These are phyloP conservation scores for Nomada ferruginata DNA, from an alignment of 2,888 invertebrate species.

Conservation along the genomic window DNA sequence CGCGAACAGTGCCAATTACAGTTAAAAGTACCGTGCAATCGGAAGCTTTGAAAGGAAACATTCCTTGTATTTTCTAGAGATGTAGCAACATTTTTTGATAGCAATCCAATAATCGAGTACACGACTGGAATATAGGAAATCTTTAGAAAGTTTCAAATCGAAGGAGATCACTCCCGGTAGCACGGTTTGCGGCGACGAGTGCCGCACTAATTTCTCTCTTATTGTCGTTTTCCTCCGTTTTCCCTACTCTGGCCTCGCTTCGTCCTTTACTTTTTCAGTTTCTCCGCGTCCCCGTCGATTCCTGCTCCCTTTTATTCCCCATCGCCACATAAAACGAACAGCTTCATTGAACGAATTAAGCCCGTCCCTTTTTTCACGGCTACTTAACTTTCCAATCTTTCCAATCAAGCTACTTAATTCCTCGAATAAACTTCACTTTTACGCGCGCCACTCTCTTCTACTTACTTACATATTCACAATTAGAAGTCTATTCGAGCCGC, in stretches of 20 bases:
- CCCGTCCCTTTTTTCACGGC: slow-evolving; percentile 11
- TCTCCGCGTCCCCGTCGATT: background rate
- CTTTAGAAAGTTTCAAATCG: slow-evolving; percentile 48
- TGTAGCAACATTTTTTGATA: slow-evolving; percentile 21
- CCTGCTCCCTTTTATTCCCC: background rate
- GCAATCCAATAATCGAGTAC: slow-evolving; percentile 29
- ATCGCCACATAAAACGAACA: slow-evolving; percentile 8
- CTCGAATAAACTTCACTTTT: slow-evolving; percentile 47
- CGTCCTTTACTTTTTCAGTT: slow-evolving; percentile 15
- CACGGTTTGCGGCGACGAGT: slow-evolving; percentile 18
- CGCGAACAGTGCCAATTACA: background rate
- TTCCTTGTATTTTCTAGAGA: background rate
- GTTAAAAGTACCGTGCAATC: background rate
- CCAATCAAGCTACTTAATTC: slow-evolving; percentile 58
- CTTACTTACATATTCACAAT: slow-evolving; percentile 71
- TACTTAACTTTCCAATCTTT: slow-evolving; percentile 33
- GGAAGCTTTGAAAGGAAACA: slow-evolving; percentile 2
- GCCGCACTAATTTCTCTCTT: slow-evolving; percentile 7
- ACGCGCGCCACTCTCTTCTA: slow-evolving; percentile 27
- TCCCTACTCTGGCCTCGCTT: background rate
- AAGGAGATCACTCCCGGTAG: slow-evolving; percentile 30
- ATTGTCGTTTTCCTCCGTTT: background rate
- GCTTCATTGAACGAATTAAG: slow-evolving; percentile 44
- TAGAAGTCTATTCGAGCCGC: slow-evolving; percentile 46
- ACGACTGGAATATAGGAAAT: slow-evolving; percentile 38